These are phyloP conservation scores for Micronycteris hirsuta DNA, from an alignment of 2,113 vertebrate species.

Conservation along the genomic window DNA sequence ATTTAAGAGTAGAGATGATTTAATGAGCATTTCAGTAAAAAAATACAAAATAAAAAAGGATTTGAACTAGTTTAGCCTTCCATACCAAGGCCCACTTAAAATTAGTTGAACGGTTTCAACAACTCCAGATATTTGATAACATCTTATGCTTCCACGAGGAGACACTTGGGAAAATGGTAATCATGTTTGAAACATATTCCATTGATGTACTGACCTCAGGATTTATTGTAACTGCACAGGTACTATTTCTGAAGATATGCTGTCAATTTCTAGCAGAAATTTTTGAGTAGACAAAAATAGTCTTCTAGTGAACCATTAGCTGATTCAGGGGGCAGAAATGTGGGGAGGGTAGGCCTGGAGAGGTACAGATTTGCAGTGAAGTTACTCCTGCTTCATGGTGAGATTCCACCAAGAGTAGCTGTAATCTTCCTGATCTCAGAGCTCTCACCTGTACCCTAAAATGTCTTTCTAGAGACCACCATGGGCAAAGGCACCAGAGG, in stretches of 20 bases:
- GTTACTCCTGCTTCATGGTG: not conserved
- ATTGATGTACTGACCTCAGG: not conserved
- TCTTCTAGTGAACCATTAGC: not conserved
- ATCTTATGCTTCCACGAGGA: not conserved
- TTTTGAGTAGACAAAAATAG: not conserved
- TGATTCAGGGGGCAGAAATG: not conserved
- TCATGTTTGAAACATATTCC: not conserved
- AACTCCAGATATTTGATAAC: not conserved
- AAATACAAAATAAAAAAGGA: constrained; percentile 25
- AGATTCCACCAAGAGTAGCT: not conserved
- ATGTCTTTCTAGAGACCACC: not conserved
- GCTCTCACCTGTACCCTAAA: not conserved
- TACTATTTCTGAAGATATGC: not conserved
- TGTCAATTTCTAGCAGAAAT: not conserved
- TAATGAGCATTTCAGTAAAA: constrained; percentile 47
- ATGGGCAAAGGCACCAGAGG: not conserved
- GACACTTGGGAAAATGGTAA: constrained; percentile 10
- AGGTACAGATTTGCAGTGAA: not conserved
- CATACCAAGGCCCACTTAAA: not conserved
- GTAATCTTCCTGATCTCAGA: not conserved
- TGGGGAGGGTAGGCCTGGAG: not conserved
- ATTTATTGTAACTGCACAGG: not conserved
- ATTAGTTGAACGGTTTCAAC: not conserved
- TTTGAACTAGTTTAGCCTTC: not conserved
- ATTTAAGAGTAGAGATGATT: constrained; percentile 29